Percentiles rank a stretch among this genome's conserved stretches.
Conservation (phyloP, 2,113 vertebrate species). For the Ginglymostoma cirratum region DNA sequence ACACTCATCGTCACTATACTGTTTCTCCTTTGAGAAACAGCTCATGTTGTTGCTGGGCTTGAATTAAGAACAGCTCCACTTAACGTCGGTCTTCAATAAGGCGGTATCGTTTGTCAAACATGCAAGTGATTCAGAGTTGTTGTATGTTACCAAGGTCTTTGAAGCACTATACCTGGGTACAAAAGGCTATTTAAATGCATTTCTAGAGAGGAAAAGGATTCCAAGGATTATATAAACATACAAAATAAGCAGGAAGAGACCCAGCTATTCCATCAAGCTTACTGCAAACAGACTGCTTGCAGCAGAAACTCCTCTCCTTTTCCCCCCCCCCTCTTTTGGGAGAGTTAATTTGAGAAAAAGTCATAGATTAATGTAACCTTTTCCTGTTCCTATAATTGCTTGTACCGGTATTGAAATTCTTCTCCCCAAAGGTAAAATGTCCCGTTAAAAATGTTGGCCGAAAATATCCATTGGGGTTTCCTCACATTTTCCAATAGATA, state of each 20-base stretch:
- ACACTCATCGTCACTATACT: not conserved
- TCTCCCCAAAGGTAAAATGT: not conserved
- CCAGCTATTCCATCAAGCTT: not conserved
- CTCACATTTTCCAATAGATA: not conserved
- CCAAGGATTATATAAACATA: not conserved
- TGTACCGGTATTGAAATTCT: not conserved
- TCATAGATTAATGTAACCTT: not conserved
- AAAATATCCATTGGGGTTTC: not conserved
- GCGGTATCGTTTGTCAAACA: not conserved
- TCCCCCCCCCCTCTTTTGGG: no score
- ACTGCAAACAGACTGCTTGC: not conserved
- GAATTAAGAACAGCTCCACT: not conserved
- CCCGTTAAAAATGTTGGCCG: not conserved
- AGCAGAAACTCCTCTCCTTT: not conserved
- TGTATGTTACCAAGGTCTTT: not conserved
- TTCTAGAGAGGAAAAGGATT: not conserved
- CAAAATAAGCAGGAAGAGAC: not conserved
- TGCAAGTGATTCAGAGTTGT: not conserved
- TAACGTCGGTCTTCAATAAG: not conserved
- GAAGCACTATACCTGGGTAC: not conserved
- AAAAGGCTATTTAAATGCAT: not conserved
- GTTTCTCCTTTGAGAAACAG: not conserved
- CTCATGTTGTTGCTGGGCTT: not conserved
- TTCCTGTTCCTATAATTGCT: not conserved
- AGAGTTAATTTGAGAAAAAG: not conserved